Percentiles rank a stretch among this genome's conserved stretches.
These are phyloP conservation scores for Sphenodon punctatus DNA, from an alignment of 2,797 vertebrate species.

Conservation along the genomic window DNA sequence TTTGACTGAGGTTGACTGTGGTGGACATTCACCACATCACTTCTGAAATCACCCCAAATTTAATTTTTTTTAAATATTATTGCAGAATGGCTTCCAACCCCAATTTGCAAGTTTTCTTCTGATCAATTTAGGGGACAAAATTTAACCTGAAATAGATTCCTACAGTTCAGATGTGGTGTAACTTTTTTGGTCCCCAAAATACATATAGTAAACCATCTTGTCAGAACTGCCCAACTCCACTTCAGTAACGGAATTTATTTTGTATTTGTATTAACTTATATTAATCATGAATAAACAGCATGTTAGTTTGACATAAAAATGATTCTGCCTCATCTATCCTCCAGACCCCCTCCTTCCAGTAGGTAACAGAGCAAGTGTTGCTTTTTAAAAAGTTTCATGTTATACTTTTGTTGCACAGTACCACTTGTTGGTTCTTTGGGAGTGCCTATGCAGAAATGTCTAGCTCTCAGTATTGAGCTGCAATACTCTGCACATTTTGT, in stretches of 20 bases:
- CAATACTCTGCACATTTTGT: conserved; percentile 1
- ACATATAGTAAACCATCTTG: too few relatives aligned
- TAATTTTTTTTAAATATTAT: conserved; percentile 35
- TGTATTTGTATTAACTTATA: not conserved
- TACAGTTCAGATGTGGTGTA: fast-evolving
- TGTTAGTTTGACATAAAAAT: not conserved
- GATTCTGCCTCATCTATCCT: not conserved
- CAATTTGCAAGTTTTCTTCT: conserved; percentile 21
- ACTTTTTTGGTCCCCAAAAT: too few relatives aligned
- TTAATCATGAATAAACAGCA: not conserved
- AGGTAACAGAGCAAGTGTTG: not conserved
- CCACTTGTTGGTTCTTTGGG: not conserved
- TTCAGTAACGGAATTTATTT: not conserved
- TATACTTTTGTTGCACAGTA: not conserved
- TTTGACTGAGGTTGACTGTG: too few relatives aligned
- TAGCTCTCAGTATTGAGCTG: conserved; percentile 6
- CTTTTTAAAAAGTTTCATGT: not conserved
- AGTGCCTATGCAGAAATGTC: not conserved
- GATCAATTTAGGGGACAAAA: not conserved
- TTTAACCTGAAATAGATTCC: conserved; percentile 19
- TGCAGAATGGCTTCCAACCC: conserved; percentile 36
- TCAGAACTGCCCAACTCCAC: too few relatives aligned
- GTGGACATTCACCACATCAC: too few relatives aligned
- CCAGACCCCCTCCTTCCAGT: not conserved
- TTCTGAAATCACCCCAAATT: conserved; percentile 53